Evolutionary conservation across 2,113 vertebrate genomes (phyloP), one percentile per base, ranked within the genome.

Genomic region (Nycticryphes semicollaris): DNA sequence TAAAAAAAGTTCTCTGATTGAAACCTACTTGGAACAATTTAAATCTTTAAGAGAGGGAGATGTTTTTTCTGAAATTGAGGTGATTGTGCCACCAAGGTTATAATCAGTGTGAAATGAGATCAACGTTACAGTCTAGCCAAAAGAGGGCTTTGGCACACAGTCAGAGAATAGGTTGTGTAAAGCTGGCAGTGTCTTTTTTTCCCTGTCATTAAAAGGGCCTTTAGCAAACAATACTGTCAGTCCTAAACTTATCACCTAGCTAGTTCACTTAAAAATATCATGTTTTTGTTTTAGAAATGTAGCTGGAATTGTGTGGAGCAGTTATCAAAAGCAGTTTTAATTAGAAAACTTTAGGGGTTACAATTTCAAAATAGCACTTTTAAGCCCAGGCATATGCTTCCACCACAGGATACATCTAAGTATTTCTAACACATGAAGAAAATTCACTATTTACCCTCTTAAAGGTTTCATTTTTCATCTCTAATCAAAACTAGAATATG

Each of bases 371-470:
- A 67, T 45, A 91, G 30, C 48, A 76, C 54, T 87, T 93, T 95
- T 97, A 94, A 93, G 57, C 41, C 48, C 19, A 91, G 87, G 84
- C 83, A 93, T 94, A 97, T 82, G 95, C 50, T 92, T 73, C 69
- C 88, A 94, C 83, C 64, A 75, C 88, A 95, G 94, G 93, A 68
- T 53, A 23, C 56, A 86, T 75, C 77, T 72, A 62, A 60, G 53
- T 62, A 68, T 91, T 79, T 94, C 39, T 90, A 96, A 93, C 12
- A 78, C 21, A 27, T 73, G 51, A 93, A 92, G 73, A 96, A 94
- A 97, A 96, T 78, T 90, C 68, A 88, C 94, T 91, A n/a, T 28
- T 93, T 95, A 79, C 12, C 37, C 82, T 95, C 59, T 87, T 95
- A 86, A 95, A 94, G 30, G 28, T 57, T 92, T 96, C n/a, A 74